Evolutionary conservation across 2,797 vertebrate species (phyloP), one percentile per base, ranked within the genome.

Genomic region (Etheostoma perlongum): DNA sequence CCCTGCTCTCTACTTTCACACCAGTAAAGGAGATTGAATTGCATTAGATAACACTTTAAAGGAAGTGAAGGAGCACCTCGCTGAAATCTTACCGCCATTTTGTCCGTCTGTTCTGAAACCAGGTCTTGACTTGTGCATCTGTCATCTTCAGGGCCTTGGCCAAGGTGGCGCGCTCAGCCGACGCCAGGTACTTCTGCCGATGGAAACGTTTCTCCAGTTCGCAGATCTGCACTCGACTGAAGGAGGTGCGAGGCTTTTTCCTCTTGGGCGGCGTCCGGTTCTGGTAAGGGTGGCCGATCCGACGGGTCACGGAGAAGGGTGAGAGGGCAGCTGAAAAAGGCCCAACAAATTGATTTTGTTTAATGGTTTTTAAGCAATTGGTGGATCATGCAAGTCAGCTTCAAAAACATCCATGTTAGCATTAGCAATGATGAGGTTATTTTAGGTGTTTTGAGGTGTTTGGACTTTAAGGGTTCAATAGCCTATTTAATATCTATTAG

Each of bases 101-200:
- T 84, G 98, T 99, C 91, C 98, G 95, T 72, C 98, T 95, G 92
- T 99, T 99, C 94, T 99, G 98, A 91, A 99, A 99, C 98, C 98
- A 99, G 73, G 98, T 99, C 92, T 99, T 99, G 89, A 99, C 98
- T 91, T 99, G 98, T 6, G 98, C 97, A 0, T 99, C 98, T 0
- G 97, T 99, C 98, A 99, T 99, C 91, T 97, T 97, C 78, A 99
- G 94, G 51, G 97, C 96, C 82, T 99, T 98, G 83, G 97, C 97
- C 87, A 98, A 90, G 0, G 96, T 95, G 61, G 97, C 97, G 0
- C 97, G 92, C 89, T 98, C 97, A 0, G 97, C 97, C 0, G 97
- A 99, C 0, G 98, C 98, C 94, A 99, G 92, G 88, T 99, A 99
- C 86, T 99, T 99, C 95, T 99, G 98, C 9, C 97, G 94, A 79